These are phyloP conservation scores for Tinea pellionella DNA, from an alignment of 2,888 invertebrate genomes.

Conservation along the genomic window DNA sequence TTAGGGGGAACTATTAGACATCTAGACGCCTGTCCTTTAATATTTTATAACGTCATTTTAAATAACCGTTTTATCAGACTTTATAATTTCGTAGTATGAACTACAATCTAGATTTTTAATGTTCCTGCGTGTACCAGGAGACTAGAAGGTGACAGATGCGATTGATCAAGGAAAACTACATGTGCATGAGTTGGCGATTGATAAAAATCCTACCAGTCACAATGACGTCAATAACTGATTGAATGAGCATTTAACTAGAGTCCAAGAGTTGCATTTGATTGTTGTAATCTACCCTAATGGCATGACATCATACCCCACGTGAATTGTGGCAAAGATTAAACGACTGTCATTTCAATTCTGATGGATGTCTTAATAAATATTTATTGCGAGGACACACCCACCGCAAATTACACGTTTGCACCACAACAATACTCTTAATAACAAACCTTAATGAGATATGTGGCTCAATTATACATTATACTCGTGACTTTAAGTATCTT, in stretches of 20 bases:
- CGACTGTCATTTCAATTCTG: not conserved
- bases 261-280: too few relatives aligned
- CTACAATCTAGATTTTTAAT: too few relatives aligned
- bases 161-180: too few relatives aligned
- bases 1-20: not conserved
- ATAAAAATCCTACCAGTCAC: too few relatives aligned
- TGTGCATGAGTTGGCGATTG: too few relatives aligned
- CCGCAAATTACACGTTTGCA: too few relatives aligned
- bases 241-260: too few relatives aligned
- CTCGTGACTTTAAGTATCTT: too few relatives aligned
- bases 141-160: too few relatives aligned
- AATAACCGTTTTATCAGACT: not conserved
- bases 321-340: not conserved
- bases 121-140: too few relatives aligned
- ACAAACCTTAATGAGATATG: not conserved
- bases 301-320: not conserved
- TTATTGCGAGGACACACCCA: not conserved
- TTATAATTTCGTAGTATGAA: not conserved
- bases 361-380: not conserved
- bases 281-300: too few relatives aligned
- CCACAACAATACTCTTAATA: not conserved
- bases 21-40: not conserved
- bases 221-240: too few relatives aligned
- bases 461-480: not conserved
- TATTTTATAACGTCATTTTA: not conserved